Evolutionary conservation across 2,113 vertebrate species (phyloP).

Genomic region (Oophaga pumilio): DNA sequence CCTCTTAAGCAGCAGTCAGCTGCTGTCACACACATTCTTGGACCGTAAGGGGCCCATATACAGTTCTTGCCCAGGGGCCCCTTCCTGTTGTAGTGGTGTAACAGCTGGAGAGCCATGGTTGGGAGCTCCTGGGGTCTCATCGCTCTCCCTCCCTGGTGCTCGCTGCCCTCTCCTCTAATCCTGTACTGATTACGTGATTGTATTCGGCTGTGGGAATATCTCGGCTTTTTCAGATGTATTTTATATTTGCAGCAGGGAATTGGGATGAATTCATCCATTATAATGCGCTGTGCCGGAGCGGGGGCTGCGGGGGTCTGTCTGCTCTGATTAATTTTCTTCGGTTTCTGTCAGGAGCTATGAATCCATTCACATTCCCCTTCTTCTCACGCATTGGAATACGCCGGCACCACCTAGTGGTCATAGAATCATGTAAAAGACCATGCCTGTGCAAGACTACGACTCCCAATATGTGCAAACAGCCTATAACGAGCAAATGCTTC

Average conservation of each 20-base stretch:
- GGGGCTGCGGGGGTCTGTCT: background rate
- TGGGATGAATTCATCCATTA: background rate
- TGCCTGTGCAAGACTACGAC: background rate
- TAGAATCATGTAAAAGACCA: background rate
- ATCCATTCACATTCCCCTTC: background rate
- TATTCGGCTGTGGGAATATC: background rate
- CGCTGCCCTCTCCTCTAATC: background rate
- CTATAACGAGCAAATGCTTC: background rate
- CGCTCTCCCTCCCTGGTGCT: background rate
- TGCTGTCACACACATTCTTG: too few species aligned
- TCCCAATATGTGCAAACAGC: background rate
- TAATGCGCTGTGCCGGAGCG: background rate
- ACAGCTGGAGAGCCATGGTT: too few species aligned
- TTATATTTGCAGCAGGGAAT: background rate
- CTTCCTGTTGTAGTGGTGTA: too few species aligned
- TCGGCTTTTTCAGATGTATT: background rate
- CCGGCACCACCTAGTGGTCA: background rate
- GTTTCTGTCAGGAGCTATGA: background rate
- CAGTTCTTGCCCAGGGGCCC: too few species aligned
- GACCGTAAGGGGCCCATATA: too few species aligned
- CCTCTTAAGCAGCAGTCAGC: too few species aligned
- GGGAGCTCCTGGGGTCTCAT: too few species aligned
- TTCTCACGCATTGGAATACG: background rate
- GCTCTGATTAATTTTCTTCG: background rate
- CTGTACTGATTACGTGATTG: constrained; percentile 16